Conservation (phyloP, 2,888 invertebrate genomes). For the Conus canariensis region DNA sequence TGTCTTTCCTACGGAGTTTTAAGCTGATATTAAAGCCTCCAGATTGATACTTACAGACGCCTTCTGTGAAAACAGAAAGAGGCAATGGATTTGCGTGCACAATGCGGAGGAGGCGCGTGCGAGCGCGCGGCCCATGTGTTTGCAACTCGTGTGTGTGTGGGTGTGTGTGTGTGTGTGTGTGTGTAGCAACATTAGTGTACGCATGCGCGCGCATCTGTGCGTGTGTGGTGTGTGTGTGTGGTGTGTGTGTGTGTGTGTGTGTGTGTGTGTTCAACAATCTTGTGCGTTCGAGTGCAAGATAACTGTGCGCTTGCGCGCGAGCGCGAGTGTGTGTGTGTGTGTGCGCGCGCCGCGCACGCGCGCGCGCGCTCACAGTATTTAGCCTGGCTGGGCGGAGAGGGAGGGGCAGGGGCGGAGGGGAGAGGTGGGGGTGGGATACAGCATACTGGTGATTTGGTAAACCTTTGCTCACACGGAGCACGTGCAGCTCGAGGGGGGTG, state of each 20-base stretch:
- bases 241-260: too few species aligned
- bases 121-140: not conserved
- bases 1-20: too few species aligned
- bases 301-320: not conserved
- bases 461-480: not conserved
- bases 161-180: not conserved
- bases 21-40: too few species aligned
- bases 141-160: not conserved
- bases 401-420: not conserved
- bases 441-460: not conserved
- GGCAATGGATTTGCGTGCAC: not conserved
- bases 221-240: too few species aligned
- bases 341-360: not conserved
- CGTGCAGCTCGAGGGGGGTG: not conserved
- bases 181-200: too few species aligned
- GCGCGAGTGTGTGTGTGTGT: not conserved
- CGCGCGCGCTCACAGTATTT: not conserved
- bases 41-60: not conserved
- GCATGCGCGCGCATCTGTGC: too few species aligned
- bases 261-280: too few species aligned
- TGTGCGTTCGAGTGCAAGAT: not conserved
- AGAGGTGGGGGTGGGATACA: not conserved
- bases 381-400: not conserved
- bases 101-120: not conserved
- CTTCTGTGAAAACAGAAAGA: not conserved